A percentile compares a stretch with the other conserved stretches of the same genome.
These are phyloP conservation scores for Corydoras sp. DNA, from an alignment of 2,113 vertebrate genomes.

Conservation along the genomic window DNA sequence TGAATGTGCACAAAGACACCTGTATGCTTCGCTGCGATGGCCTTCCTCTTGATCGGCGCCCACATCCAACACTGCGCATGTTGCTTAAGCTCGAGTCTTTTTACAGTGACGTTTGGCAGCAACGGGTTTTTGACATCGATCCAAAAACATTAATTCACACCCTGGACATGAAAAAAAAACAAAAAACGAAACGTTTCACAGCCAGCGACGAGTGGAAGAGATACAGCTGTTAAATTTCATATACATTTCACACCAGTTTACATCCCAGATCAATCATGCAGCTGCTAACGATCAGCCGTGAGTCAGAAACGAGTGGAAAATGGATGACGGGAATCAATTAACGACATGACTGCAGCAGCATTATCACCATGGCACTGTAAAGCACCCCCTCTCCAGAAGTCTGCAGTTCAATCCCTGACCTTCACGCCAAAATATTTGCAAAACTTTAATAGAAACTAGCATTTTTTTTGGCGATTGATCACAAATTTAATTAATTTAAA, in stretches of 20 bases:
- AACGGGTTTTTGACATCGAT: slow-evolving; percentile 20
- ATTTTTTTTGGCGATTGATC: no score
- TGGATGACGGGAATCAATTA: slow-evolving; percentile 18
- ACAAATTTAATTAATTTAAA: no score
- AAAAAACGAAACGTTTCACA: slow-evolving; percentile 17
- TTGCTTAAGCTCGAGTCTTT: slow-evolving; percentile 20
- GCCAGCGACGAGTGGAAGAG: slow-evolving; percentile 27
- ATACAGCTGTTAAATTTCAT: slow-evolving; percentile 22
- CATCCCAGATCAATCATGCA: slow-evolving; percentile 30
- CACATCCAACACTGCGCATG: slow-evolving; percentile 11
- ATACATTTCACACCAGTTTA: slow-evolving; percentile 27
- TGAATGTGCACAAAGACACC: slow-evolving; percentile 39
- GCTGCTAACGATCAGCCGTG: slow-evolving; percentile 27
- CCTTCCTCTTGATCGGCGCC: not conserved
- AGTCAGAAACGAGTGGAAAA: slow-evolving; percentile 20
- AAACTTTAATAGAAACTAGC: no score
- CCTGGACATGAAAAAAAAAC: slow-evolving; percentile 27
- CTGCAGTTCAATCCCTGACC: no score
- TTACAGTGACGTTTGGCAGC: slow-evolving; percentile 29
- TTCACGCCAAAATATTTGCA: no score
- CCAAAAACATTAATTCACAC: slow-evolving; percentile 26
- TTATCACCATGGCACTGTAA: not conserved
- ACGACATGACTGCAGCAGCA: not conserved
- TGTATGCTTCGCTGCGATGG: slow-evolving; percentile 21
- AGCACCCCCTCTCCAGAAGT: no score